Evolutionary conservation across 2,797 vertebrate genomes (phyloP), one percentile per base, ranked within the genome.

Genomic region (Lindbergichthys nudifrons): DNA sequence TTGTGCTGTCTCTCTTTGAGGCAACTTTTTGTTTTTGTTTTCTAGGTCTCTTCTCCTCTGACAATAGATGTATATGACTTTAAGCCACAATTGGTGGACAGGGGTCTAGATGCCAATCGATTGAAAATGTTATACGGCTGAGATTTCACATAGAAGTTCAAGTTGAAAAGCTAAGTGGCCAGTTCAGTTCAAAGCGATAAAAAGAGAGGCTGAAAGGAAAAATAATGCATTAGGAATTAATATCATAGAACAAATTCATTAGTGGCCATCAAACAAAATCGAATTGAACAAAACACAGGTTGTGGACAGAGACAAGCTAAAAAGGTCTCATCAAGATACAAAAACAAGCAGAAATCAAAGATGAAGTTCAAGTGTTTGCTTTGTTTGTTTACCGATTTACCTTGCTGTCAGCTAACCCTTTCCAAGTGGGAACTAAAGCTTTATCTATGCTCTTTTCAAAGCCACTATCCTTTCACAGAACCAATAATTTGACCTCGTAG

Each of bases 1-100:
- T 52, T 81, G 70, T 69, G 59, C 50, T 61, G 5, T 46, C 65
- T 50, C 85, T 16, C 58, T 36, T 10, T 61, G 45, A 71, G 46
- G 59, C 66, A 10, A 3, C 7, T 39, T 1, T 59, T 54, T 58
- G 41, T 23, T 69, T 73, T 39, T 3, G 9, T 56, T 66, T 39
- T 32, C 53, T 16, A 62, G 3, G n/a, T 36, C 10, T 39, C 19
- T 4, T 50, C 45, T 7, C 23, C 3, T 43, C 10, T 1, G 10
- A 30, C 36, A 62, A 32, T 19, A 14, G 45, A 71, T 4, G 26
- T n/a, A 47, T 30, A 48, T 8, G 30, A 68, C 10, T 67, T 39
- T 8, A 11, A 30, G 42, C 1, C 41, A 18, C 26, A 32, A 12
- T 19, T 9, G 13, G 47, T 10, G 18, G 26, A 36, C 26, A 58